A percentile compares a stretch with the other conserved stretches of the same genome.
These are phyloP conservation scores for Latrodectus hesperus DNA, from an alignment of 2,888 invertebrate species.

Conservation along the genomic window DNA sequence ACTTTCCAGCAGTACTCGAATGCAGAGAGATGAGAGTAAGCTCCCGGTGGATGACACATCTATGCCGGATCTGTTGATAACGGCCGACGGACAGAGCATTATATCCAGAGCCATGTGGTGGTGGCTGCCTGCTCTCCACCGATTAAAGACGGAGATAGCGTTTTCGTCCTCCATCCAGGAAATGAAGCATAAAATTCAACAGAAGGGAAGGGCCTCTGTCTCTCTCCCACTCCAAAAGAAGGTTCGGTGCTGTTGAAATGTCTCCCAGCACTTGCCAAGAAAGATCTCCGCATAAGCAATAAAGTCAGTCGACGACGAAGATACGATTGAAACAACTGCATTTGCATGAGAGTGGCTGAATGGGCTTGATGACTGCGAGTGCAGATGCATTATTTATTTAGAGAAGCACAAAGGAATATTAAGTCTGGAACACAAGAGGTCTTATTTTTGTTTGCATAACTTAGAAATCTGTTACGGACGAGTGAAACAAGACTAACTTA, in stretches of 20 bases:
- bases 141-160: conserved; percentile 57
- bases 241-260: no score
- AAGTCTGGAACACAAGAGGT: no score
- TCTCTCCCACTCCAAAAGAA: background rate
- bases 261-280: no score
- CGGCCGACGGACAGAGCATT: conserved; percentile 23
- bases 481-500: no score
- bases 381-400: no score
- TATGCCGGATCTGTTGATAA: conserved; percentile 3
- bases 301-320: background rate
- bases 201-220: conserved; percentile 27
- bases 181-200: conserved; percentile 67
- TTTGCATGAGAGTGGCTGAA: no score
- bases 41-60: conserved; percentile 8
- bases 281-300: background rate
- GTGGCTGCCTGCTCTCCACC: conserved; percentile 15
- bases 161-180: conserved; percentile 20
- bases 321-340: no score
- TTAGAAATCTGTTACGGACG: no score
- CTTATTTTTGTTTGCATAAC: no score
- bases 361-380: no score
- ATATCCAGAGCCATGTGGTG: conserved; percentile 23
- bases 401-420: no score
- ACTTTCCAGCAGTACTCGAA: background rate
- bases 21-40: background rate